phyloP scores from a whole-genome alignment of 2,113 vertebrate species.

The Lates calcarifer region DNA sequence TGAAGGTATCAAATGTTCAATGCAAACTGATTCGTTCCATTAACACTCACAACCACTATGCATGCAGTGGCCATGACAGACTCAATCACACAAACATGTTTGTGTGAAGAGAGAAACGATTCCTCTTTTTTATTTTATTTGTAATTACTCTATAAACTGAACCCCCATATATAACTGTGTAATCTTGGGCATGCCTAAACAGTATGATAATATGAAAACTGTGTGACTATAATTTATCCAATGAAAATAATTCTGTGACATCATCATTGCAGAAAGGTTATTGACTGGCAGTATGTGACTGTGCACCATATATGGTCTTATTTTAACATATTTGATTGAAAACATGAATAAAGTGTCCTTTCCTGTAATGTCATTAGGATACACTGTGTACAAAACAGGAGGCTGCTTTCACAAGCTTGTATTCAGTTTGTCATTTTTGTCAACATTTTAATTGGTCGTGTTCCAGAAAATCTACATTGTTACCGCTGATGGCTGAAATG shows the following conservation, averaged over 20 bases:
- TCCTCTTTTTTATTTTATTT: no score
- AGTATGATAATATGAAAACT: constrained; percentile 5
- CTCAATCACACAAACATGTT: not conserved
- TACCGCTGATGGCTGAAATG: not conserved
- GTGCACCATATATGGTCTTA: no score
- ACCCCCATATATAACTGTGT: not conserved
- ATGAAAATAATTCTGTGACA: not conserved
- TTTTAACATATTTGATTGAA: constrained; percentile 13
- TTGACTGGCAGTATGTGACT: constrained; percentile 22
- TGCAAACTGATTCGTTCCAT: no score
- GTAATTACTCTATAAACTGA: not conserved
- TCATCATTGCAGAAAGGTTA: constrained; percentile 30
- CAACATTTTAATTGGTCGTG: not conserved
- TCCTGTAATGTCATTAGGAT: not conserved
- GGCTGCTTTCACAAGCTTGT: not conserved
- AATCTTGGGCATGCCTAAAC: not conserved
- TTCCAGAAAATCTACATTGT: not conserved
- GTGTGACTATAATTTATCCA: not conserved
- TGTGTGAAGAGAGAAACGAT: not conserved
- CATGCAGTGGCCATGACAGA: no score
- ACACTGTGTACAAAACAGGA: not conserved
- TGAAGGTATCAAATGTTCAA: not conserved
- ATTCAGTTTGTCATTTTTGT: not conserved
- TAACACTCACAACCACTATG: no score
- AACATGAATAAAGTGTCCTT: not conserved